Evolutionary conservation across 2,888 invertebrate species (phyloP).

Genomic region (Nomada fucata): DNA sequence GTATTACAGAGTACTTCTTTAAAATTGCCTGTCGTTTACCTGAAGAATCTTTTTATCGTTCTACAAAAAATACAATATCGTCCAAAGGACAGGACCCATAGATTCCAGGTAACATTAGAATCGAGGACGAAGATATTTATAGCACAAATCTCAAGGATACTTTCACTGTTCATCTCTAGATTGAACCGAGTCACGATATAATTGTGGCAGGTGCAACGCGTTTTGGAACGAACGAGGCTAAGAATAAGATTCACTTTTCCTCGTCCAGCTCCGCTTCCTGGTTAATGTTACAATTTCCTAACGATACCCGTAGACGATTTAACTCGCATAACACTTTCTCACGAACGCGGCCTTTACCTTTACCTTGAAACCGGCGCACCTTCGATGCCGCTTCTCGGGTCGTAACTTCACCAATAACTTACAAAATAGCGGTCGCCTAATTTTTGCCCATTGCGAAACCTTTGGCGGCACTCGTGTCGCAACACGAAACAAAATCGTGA

Average conservation of each 20-base stretch:
- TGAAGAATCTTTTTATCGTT: not conserved
- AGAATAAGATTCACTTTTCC: slow-evolving; percentile 52
- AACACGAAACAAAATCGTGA: not conserved
- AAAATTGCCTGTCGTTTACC: not conserved
- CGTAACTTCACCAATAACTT: not conserved
- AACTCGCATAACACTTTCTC: slow-evolving; percentile 60
- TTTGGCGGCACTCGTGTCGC: not conserved
- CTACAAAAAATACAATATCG: not conserved
- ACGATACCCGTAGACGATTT: slow-evolving; percentile 20
- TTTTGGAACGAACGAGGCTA: slow-evolving; percentile 7
- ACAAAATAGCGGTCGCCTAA: not conserved
- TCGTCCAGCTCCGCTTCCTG: slow-evolving; percentile 10
- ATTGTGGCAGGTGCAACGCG: slow-evolving; percentile 24
- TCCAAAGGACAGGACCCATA: not conserved
- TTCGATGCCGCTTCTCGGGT: slow-evolving; percentile 14
- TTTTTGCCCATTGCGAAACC: not conserved
- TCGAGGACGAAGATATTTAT: slow-evolving; percentile 34
- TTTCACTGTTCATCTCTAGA: slow-evolving; percentile 56
- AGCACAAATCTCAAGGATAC: slow-evolving; percentile 47
- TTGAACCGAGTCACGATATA: slow-evolving; percentile 28
- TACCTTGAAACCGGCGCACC: slow-evolving; percentile 40
- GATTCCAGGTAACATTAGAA: slow-evolving; percentile 14
- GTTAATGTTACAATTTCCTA: slow-evolving; percentile 30
- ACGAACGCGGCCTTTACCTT: slow-evolving; percentile 68
- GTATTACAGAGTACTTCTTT: not conserved